Conservation (phyloP, 1,140 invertebrate genomes). For the Pristionchus pacificus region DNA sequence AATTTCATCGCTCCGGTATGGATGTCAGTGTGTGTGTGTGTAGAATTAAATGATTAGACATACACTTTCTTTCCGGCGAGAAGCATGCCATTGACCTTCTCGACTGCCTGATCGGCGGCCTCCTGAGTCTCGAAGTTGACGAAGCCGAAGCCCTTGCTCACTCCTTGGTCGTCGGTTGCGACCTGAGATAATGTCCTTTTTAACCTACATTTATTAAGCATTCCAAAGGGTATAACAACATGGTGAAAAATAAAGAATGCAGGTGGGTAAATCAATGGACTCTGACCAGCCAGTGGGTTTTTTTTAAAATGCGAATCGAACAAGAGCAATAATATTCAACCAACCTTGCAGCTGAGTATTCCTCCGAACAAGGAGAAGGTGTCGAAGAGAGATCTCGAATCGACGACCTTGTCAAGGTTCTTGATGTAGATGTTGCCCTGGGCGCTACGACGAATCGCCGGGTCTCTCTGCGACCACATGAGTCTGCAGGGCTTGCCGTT, state of each 20-base stretch:
- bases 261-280: too few relatives aligned
- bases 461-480: constrained; percentile 99
- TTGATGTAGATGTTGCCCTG: constrained; percentile 99
- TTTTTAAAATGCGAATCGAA: too few relatives aligned
- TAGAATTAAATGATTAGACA: constrained; percentile 40
- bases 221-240: too few relatives aligned
- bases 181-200: too few relatives aligned
- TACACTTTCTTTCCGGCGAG: constrained; percentile 85
- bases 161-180: constrained; percentile 90
- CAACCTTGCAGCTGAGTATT: constrained; percentile 91
- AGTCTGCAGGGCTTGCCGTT: constrained; percentile 96
- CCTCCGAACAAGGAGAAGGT: constrained; percentile 99
- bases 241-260: too few relatives aligned
- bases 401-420: constrained; percentile 68
- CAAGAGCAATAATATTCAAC: too few relatives aligned
- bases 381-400: constrained; percentile 99
- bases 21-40: too few relatives aligned
- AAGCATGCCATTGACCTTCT: constrained; percentile 91
- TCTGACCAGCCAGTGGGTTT: too few relatives aligned
- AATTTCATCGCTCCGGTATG: too few relatives aligned
- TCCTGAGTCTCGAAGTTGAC: constrained; percentile 99
- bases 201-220: too few relatives aligned
- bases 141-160: constrained; percentile 97
- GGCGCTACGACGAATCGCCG: constrained; percentile 91
- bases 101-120: constrained; percentile 92